phyloP scores from a whole-genome alignment of 2,113 vertebrate species.

The Rhinogobius similis region DNA sequence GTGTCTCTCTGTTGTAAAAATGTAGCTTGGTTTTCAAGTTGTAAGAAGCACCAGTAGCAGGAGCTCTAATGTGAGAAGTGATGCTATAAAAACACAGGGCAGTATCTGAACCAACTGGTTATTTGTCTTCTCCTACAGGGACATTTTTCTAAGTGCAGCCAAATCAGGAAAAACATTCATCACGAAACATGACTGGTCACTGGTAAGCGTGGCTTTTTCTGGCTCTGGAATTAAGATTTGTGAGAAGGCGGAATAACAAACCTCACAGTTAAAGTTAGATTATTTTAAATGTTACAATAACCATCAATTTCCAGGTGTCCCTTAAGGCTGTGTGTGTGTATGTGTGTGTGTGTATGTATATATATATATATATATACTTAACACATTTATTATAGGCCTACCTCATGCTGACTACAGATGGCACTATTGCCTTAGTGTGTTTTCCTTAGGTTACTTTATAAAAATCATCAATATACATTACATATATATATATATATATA shows the following conservation, averaged over 20 bases:
- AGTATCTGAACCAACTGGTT: conserved; percentile 6
- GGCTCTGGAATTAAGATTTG: conserved; percentile 27
- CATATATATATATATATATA: too few species aligned
- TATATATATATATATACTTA: neutral
- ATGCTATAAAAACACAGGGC: neutral
- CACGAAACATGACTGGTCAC: conserved; percentile 31
- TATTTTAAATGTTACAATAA: neutral
- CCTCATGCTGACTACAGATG: conserved; percentile 76
- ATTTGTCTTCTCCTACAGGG: conserved; percentile 41
- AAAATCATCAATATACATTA: neutral
- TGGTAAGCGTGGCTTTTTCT: conserved; percentile 11
- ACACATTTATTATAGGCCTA: conserved; percentile 28
- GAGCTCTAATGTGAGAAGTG: too few species aligned
- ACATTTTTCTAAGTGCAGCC: conserved; percentile 36
- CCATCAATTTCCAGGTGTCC: conserved; percentile 19
- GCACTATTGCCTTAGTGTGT: conserved; percentile 71
- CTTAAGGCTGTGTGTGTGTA: conserved; percentile 21
- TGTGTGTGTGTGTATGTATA: too few species aligned
- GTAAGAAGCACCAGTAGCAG: conserved; percentile 7
- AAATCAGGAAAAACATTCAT: conserved; percentile 32
- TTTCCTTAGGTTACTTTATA: neutral
- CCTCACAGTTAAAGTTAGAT: conserved; percentile 10
- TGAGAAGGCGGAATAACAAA: conserved; percentile 24
- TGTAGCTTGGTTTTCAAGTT: neutral
- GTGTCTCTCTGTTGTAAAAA: neutral